A percentile compares a stretch with the other conserved stretches of the same genome.
These are phyloP conservation scores for Lates calcarifer DNA, from an alignment of 2,113 vertebrate genomes.

Conservation along the genomic window DNA sequence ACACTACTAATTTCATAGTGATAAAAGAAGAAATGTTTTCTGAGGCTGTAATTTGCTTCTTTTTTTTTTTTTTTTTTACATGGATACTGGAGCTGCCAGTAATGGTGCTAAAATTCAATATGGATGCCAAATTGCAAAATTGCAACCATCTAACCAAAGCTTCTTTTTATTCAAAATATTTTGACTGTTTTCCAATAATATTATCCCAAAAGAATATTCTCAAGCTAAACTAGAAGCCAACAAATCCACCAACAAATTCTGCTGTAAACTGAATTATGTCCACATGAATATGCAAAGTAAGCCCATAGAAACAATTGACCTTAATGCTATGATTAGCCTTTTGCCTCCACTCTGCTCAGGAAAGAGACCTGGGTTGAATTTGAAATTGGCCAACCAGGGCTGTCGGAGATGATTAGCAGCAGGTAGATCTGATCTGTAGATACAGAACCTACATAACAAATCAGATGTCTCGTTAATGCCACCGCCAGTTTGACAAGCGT, in stretches of 20 bases:
- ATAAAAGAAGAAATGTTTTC: constrained; percentile 54
- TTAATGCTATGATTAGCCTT: constrained; percentile 50
- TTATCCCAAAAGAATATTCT: constrained; percentile 35
- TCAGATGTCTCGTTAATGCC: constrained; percentile 56
- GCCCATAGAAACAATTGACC: constrained; percentile 47
- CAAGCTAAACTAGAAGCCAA: constrained; percentile 31
- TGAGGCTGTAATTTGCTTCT: constrained; percentile 50
- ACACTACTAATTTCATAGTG: constrained; percentile 53
- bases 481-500: constrained; percentile 45
- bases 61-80: background rate
- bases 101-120: constrained; percentile 48
- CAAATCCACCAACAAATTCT: constrained; percentile 19
- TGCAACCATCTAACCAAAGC: constrained; percentile 15
- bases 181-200: constrained; percentile 39
- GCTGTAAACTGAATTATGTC: constrained; percentile 39
- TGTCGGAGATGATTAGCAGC: constrained; percentile 53
- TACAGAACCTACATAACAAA: constrained; percentile 58
- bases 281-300: constrained; percentile 48
- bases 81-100: constrained; percentile 2
- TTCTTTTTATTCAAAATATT: constrained; percentile 47
- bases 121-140: constrained; percentile 28
- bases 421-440: constrained; percentile 43
- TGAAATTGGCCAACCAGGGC: constrained; percentile 34
- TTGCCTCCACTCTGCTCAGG: constrained; percentile 29
- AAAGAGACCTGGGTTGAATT: constrained; percentile 48